These are phyloP conservation scores for Amphipoea oculea DNA, from an alignment of 2,888 invertebrate genomes.

Conservation along the genomic window DNA sequence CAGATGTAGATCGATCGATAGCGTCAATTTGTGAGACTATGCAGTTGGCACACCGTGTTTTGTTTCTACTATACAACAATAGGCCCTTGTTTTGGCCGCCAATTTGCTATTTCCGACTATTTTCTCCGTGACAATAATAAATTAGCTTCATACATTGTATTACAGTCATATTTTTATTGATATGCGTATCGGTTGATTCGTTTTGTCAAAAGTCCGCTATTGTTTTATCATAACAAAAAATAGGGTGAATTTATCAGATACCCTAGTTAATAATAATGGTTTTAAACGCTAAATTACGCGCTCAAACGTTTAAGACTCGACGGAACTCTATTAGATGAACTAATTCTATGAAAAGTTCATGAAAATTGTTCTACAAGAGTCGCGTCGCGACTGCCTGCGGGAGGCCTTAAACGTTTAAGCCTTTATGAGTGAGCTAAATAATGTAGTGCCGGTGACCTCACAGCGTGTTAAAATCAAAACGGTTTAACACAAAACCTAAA, in stretches of 20 bases:
- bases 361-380: not conserved
- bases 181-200: constrained; percentile 42
- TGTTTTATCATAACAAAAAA: constrained; percentile 22
- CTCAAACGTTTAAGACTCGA: not conserved
- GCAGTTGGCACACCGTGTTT: constrained; percentile 50
- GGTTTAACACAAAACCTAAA: constrained; percentile 8
- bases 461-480: constrained; percentile 4
- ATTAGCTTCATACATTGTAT: constrained; percentile 30
- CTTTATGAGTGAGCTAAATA: not conserved
- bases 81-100: constrained; percentile 35
- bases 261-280: constrained; percentile 2
- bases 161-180: constrained; percentile 31
- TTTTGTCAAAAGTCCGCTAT: constrained; percentile 25
- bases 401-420: not conserved
- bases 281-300: not conserved
- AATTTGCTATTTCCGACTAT: constrained; percentile 63
- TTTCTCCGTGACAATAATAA: constrained; percentile 48
- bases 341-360: not conserved
- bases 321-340: not conserved
- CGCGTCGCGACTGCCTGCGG: not conserved
- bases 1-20: constrained; percentile 67
- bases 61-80: constrained; percentile 58
- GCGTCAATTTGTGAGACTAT: constrained; percentile 61
- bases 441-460: not conserved
- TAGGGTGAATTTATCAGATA: not conserved